A percentile compares a stretch with the other conserved stretches of the same genome.
Evolutionary conservation across 2,113 vertebrate genomes (phyloP).

Genomic region (Antigone vipio): DNA sequence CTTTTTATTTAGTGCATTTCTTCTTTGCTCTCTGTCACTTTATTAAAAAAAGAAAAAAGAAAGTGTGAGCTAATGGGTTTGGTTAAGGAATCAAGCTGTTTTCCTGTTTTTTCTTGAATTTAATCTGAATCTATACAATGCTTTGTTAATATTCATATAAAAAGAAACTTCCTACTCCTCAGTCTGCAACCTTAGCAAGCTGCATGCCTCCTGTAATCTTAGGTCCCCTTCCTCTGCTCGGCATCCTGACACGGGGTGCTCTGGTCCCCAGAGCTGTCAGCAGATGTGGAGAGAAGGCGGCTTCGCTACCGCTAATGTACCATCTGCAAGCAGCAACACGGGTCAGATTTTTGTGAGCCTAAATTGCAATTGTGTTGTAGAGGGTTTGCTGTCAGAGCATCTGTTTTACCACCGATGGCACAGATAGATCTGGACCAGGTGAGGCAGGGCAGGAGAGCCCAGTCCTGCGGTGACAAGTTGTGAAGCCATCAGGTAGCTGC

Average conservation of each 20-base stretch:
- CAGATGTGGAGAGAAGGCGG: not conserved
- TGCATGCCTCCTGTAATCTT: not conserved
- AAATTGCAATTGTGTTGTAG: not conserved
- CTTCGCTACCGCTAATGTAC: rapidly evolving
- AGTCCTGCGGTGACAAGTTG: not conserved
- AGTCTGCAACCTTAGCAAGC: not conserved
- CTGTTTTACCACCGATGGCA: not conserved
- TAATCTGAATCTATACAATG: not conserved
- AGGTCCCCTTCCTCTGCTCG: not conserved
- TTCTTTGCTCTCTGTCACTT: not conserved
- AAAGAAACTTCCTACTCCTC: not conserved
- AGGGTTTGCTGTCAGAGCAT: not conserved
- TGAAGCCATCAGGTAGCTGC: not conserved
- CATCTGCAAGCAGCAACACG: not conserved
- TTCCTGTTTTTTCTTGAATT: not conserved
- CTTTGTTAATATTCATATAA: not conserved
- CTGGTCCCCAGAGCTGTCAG: not conserved
- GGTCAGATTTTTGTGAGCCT: not conserved
- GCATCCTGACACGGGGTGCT: not conserved
- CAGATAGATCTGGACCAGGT: not conserved
- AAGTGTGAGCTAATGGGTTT: not conserved
- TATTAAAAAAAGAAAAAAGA: not conserved
- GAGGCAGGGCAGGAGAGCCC: not conserved
- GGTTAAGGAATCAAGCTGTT: not conserved
- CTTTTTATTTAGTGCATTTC: not conserved